A percentile compares a stretch with the other conserved stretches of the same genome.
Conservation (phyloP, 2,888 invertebrate genomes). For the Diploptera punctata region DNA sequence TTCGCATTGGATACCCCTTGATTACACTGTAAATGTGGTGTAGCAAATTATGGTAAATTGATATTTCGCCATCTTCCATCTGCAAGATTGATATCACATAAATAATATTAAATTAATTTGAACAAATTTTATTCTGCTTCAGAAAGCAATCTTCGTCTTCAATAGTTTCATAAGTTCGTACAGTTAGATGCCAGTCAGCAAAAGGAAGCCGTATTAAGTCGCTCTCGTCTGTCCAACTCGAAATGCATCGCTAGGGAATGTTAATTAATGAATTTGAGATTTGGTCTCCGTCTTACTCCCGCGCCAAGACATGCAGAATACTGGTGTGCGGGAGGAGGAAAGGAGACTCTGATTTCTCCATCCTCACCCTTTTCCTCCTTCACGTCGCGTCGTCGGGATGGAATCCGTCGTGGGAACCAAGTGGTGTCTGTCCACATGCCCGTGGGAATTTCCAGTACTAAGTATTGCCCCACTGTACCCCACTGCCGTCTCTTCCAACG, state of each 20-base stretch:
- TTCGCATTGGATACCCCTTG: too few relatives aligned
- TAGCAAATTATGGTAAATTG: too few relatives aligned
- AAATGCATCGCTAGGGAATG: background rate
- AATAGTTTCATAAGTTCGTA: too few relatives aligned
- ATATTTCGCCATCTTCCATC: too few relatives aligned
- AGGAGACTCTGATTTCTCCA: background rate
- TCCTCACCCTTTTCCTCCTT: background rate
- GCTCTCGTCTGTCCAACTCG: background rate
- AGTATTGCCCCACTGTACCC: background rate
- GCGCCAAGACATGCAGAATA: background rate
- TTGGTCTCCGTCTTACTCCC: background rate
- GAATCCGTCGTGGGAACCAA: conserved; percentile 8
- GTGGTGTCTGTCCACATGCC: background rate
- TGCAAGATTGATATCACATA: too few relatives aligned
- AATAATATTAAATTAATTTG: too few relatives aligned
- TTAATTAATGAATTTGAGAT: conserved; percentile 21
- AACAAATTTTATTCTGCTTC: too few relatives aligned
- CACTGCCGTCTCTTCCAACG: background rate
- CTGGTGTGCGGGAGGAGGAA: background rate
- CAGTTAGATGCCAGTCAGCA: too few relatives aligned
- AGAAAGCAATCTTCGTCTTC: too few relatives aligned
- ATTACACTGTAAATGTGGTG: too few relatives aligned
- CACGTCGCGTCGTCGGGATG: background rate
- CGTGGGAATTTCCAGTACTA: conserved; percentile 10
- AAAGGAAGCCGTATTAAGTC: too few relatives aligned